Percentiles rank a stretch among this genome's conserved stretches.
Evolutionary conservation across 2,888 invertebrate species (phyloP).

Genomic region (Pachydiplax longipennis): DNA sequence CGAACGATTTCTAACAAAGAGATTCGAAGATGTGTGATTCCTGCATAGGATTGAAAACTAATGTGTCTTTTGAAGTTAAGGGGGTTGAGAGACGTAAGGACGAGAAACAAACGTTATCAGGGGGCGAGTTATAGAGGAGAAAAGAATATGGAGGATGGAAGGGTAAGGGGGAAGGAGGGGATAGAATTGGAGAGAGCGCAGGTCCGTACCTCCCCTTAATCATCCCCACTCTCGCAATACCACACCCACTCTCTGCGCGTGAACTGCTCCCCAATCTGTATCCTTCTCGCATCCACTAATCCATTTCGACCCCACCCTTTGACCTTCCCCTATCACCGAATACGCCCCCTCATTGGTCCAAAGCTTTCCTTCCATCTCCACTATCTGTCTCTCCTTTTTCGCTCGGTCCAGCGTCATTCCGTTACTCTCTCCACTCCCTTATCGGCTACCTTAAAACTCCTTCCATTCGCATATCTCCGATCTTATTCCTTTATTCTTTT

Average conservation of each 20-base stretch:
- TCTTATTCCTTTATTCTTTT: neutral
- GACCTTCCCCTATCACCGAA: neutral
- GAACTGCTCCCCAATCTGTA: neutral
- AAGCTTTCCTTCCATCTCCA: neutral
- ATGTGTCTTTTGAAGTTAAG: no score
- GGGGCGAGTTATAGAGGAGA: neutral
- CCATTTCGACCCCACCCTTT: neutral
- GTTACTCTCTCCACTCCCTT: neutral
- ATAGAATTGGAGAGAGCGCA: constrained; percentile 14
- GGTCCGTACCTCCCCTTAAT: neutral
- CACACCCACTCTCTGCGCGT: neutral
- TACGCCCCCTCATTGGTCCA: neutral
- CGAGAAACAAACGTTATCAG: neutral
- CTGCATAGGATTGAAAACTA: no score
- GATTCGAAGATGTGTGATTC: no score
- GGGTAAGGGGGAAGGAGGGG: neutral
- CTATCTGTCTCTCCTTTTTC: neutral
- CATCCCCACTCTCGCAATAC: neutral
- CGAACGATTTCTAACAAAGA: no score
- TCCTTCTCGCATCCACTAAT: neutral
- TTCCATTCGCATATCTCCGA: neutral
- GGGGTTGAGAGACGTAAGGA: no score
- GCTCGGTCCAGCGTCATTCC: neutral
- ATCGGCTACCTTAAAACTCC: neutral
- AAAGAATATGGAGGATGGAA: neutral